Evolutionary conservation across 1,140 invertebrate species (phyloP), one percentile per base, ranked within the genome.

Genomic region (Drosophila teissieri): DNA sequence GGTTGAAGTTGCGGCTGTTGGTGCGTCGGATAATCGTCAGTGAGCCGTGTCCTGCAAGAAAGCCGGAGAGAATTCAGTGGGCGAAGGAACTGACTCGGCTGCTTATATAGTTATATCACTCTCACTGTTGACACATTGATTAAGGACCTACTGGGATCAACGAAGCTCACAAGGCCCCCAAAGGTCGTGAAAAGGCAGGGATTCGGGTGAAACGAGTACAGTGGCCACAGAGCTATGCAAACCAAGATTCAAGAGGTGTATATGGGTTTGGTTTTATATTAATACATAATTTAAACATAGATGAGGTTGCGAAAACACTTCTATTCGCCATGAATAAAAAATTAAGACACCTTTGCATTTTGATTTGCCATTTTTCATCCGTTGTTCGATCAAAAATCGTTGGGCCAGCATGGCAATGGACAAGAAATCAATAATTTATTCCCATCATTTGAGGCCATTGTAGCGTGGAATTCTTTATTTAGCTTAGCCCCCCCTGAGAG

Each of bases 1-100:
- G 91, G 56, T 67, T 73, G 31, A 91, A 92, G 53, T 78, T 92
- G 49, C 91, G 91, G 73, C 93, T 94, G 55, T 95, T 96, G 56
- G 95, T 96, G 75, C 96, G 94, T 48, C 96, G 94, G 75, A 97
- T 95, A 93, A 97, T 97, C 57, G 96, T 97, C 79, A 97, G 93
- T 17, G 96, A 96, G 73, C 96, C 96, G 94, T 96, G 95, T 93
- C 96, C 96, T 97, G 61, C 63, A 44, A 93, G 31, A 84, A 88
- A 91, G 89, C 78, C 39, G 56, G 67, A 54, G 63, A 11, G 34
- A 39, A 73, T 76, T 31, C 31, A 8, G 27, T 10, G 24, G n/a
- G 6, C n/a, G 19, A 10, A 27, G 36, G 57, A 42, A 14, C 51
- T 76, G 44, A 52, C 52, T 65, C 34, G 39, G 24, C 27, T 34